Percentiles rank a stretch among this genome's conserved stretches.
phyloP scores from a whole-genome alignment of 2,888 invertebrate genomes.

The Sisyra terminalis region DNA sequence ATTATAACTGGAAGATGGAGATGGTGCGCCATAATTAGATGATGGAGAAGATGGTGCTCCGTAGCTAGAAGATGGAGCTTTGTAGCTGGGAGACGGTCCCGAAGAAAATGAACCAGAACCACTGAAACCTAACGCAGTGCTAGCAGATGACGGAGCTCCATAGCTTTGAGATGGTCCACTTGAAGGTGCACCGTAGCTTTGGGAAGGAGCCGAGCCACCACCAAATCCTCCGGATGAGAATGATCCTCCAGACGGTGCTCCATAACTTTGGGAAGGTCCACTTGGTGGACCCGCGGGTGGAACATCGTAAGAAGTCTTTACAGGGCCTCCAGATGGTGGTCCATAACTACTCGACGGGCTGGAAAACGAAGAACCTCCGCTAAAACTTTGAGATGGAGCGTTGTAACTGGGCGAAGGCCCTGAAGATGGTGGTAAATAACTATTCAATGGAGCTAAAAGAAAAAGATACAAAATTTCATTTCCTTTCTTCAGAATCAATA shows the following conservation, averaged over 20 bases:
- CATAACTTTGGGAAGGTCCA: slow-evolving; percentile 20
- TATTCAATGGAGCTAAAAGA: slow-evolving; percentile 11
- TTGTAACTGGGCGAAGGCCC: slow-evolving; percentile 28
- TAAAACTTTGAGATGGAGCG: slow-evolving; percentile 11
- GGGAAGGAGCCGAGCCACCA: slow-evolving; percentile 9
- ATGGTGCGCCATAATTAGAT: slow-evolving; percentile 12
- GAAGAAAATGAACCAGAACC: slow-evolving; percentile 9
- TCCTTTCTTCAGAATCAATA: too few species aligned
- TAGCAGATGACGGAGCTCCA: slow-evolving; percentile 23
- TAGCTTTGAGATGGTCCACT: slow-evolving; percentile 17
- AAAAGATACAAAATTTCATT: background rate
- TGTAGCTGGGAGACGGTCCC: slow-evolving; percentile 11
- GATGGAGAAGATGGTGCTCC: slow-evolving; percentile 27
- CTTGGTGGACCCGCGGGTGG: slow-evolving; percentile 12
- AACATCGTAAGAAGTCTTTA: slow-evolving; percentile 4
- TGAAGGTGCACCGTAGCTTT: slow-evolving; percentile 24
- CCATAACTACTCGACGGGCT: slow-evolving; percentile 9
- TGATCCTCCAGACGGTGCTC: slow-evolving; percentile 19
- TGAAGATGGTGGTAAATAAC: slow-evolving; percentile 13
- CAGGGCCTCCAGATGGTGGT: slow-evolving; percentile 16
- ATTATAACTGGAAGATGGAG: slow-evolving; percentile 18
- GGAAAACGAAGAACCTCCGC: slow-evolving; percentile 6
- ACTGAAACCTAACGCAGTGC: slow-evolving; percentile 28
- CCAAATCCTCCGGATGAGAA: slow-evolving; percentile 12
- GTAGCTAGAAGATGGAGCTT: slow-evolving; percentile 34